Evolutionary conservation across 1,140 invertebrate genomes (phyloP), one percentile per base, ranked within the genome.

Genomic region (Drosophila erecta): DNA sequence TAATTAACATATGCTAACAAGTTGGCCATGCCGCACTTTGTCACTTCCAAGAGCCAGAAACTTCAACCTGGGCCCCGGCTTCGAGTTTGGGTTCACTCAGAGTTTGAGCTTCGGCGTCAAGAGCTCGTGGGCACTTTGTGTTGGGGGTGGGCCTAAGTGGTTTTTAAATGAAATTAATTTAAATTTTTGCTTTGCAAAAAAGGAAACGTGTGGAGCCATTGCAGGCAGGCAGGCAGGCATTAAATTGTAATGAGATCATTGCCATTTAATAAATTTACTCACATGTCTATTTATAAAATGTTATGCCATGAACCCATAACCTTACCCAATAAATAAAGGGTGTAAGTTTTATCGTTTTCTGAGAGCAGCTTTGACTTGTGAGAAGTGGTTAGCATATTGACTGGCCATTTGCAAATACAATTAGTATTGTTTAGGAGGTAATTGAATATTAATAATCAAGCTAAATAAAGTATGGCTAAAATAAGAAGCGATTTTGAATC

Each of bases 1-100:
- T 87, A 87, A 87, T 87, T 87, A 87, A 87, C 83, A 87, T 87
- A 87, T 87, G 83, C 83, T 87, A 87, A 87, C 84, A 87, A 87
- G 83, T 87, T 87, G 83, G 79, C 79, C 83, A 79, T 59, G 83
- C 84, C 83, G 83, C 83, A 87, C 84, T 89, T 87, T 87, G 83
- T 89, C 83, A 87, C 83, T 83, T 87, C 67, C 79, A 70, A 86
- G 76, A 76, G 76, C 76, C 70, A 37, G 44, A 65, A 70, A 71
- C 67, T 56, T 46, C 77, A 51, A 53, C 44, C 43, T 47, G 24
- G 50, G 54, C 38, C 37, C 41, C 53, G 38, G 59, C 56, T 49
- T 51, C 38, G 43, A 33, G 38, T 53, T 47, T 27, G 14, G 27
- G 38, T 38, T 61, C 70, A 61, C 75, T 56, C 79, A 69, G 69